Evolutionary conservation across 2,888 invertebrate species (phyloP).

Genomic region (Urechis unicinctus): DNA sequence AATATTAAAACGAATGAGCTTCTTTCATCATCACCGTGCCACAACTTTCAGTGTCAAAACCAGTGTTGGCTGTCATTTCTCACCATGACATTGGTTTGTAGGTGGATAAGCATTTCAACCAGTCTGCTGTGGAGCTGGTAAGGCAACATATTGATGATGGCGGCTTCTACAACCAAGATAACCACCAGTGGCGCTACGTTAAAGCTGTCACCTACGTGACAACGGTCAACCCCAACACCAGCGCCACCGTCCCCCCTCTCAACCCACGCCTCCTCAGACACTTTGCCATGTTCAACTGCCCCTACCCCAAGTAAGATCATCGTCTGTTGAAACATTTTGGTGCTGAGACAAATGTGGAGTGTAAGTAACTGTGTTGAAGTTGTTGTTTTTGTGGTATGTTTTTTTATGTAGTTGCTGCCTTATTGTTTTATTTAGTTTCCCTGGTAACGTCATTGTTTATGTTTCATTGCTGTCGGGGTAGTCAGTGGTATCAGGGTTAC

Average conservation of each 20-base stretch:
- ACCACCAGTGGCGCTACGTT: constrained; percentile 44
- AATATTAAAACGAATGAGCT: too few species aligned
- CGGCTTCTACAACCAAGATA: constrained; percentile 42
- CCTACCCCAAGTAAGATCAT: constrained; percentile 37
- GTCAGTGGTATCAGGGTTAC: too few species aligned
- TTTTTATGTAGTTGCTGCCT: too few species aligned
- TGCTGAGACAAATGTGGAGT: too few species aligned
- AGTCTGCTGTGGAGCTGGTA: constrained; percentile 46
- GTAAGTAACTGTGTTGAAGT: background rate
- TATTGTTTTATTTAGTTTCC: too few species aligned
- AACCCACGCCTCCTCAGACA: constrained; percentile 42
- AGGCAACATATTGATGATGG: constrained; percentile 49
- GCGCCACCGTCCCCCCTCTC: constrained; percentile 36
- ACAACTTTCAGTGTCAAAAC: too few species aligned
- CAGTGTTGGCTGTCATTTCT: background rate
- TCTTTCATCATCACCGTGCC: too few species aligned
- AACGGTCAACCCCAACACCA: constrained; percentile 39
- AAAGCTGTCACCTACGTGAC: constrained; percentile 47
- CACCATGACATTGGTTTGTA: constrained; percentile 29
- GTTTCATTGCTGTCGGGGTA: too few species aligned
- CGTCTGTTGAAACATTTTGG: too few species aligned
- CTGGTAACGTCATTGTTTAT: too few species aligned
- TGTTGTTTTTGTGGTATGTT: too few species aligned
- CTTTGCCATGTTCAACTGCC: constrained; percentile 44
- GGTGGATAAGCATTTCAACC: constrained; percentile 41